Evolutionary conservation across 2,113 vertebrate genomes (phyloP).

Genomic region (Strix uralensis): DNA sequence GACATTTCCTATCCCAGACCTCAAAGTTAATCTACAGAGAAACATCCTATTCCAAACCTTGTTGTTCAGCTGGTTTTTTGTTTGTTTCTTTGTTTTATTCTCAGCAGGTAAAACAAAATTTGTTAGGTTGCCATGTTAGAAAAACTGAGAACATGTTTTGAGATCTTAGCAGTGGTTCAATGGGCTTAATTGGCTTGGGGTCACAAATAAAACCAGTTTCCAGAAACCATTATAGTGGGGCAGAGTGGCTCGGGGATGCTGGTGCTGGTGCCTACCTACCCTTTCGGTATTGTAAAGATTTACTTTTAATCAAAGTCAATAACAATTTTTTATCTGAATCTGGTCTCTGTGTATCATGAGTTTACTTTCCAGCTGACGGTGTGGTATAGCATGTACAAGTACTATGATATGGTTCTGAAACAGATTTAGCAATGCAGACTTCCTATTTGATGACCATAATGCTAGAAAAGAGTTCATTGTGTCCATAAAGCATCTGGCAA

Average conservation of each 20-base stretch:
- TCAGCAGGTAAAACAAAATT: background rate
- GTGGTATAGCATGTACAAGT: background rate
- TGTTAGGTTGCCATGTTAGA: background rate
- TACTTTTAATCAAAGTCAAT: background rate
- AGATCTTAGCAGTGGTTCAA: background rate
- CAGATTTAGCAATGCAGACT: background rate
- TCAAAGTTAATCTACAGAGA: background rate
- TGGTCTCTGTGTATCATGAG: background rate
- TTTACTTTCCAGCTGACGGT: background rate
- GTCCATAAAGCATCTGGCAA: background rate
- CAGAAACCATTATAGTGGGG: background rate
- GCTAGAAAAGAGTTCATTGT: background rate
- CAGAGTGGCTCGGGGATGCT: background rate
- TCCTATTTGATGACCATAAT: background rate
- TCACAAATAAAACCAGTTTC: background rate
- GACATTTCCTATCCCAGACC: background rate
- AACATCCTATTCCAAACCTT: background rate
- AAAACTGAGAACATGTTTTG: background rate
- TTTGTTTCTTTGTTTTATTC: background rate
- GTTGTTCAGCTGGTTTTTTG: background rate
- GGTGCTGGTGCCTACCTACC: background rate
- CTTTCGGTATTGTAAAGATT: background rate
- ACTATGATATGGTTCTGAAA: background rate
- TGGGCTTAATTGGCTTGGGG: background rate
- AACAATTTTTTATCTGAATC: background rate